Base-by-base conservation (phyloP, 2,113 vertebrate species). In the Alexandromys fortis region DNA sequence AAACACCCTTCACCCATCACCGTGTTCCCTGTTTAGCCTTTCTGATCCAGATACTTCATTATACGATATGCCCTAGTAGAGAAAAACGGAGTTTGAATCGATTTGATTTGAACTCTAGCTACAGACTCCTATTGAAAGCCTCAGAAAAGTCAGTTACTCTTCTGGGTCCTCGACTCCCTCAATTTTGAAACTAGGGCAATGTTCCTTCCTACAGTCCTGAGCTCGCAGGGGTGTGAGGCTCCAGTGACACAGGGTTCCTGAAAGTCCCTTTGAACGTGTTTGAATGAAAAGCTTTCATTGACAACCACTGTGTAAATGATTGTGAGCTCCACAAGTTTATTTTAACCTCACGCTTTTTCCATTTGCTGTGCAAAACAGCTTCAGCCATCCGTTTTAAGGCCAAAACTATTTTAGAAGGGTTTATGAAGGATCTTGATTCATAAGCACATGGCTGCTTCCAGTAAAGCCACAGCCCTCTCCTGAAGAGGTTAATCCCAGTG, bases 241-340 rank as follows among this genome's bases (percentile, higher is more conserved):
- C 78, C 68, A 89, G 47, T 65, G 93, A 96, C 55, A 93, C 76
- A 75, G 75, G 82, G 86, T 91, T 95, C 89, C 96, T 96, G 89
- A 96, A 97, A 97, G 90, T 78, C 67, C 33, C 79, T 95, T 83
- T 88, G 95, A 97, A 91, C 63, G 52, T 89, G 86, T 42, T 82
- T 68, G 49, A 76, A 81, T 75, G 61, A n/a, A 83, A 86, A 94
- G 77, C 72, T 96, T 86, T 89, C 81, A 92, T 95, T 94, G 88
- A 21, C 70, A 92, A 92, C 88, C 16, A 55, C 81, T 73, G 52
- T 97, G 91, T 79, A 95, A 95, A 94, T 89, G 72, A 92, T 75
- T 55, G 86, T 92, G 89, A 95, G 83, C 89, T 96, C 92, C 89
- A 92, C 91, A 86, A 85, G 94, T 90, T 30, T 87, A 94, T 85